phyloP scores from a whole-genome alignment of 2,797 vertebrate genomes.

The Podarcis lilfordi region DNA sequence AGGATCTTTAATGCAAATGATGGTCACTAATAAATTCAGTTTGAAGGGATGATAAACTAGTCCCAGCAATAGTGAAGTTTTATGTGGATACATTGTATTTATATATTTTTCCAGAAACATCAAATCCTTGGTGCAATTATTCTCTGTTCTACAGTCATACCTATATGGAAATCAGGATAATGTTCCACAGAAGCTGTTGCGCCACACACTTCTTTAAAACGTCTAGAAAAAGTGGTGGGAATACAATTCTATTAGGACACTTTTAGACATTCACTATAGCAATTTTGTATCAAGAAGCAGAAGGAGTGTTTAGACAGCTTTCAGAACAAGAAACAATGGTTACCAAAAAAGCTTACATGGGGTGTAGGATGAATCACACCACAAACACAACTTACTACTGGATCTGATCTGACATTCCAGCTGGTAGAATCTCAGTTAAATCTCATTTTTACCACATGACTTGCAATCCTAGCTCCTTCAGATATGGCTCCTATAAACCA shows the following conservation, averaged over 20 bases:
- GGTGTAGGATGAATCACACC: constrained; percentile 52
- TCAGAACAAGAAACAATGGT: constrained; percentile 53
- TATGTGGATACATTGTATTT: constrained; percentile 44
- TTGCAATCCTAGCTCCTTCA: constrained; percentile 66
- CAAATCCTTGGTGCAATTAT: constrained; percentile 17
- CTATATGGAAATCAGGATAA: constrained; percentile 36
- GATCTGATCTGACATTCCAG: constrained; percentile 51
- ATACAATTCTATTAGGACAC: constrained; percentile 59
- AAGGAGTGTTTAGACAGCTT: constrained; percentile 43
- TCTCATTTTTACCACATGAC: constrained; percentile 53
- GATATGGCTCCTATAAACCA: constrained; percentile 51
- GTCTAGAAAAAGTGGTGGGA: constrained; percentile 32
- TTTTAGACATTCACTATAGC: constrained; percentile 47
- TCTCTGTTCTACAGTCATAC: constrained; percentile 38
- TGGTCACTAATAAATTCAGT: neutral
- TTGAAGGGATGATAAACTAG: constrained; percentile 14
- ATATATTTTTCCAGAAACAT: constrained; percentile 54
- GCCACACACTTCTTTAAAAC: constrained; percentile 49
- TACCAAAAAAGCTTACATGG: constrained; percentile 39
- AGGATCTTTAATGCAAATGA: neutral
- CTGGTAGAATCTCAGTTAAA: constrained; percentile 46
- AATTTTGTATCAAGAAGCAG: constrained; percentile 47
- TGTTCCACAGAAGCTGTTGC: constrained; percentile 10
- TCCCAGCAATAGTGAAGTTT: constrained; percentile 52
- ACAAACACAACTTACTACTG: constrained; percentile 44